Base-by-base conservation (phyloP, 2,888 invertebrate species). In the Watsonalla cultraria region DNA sequence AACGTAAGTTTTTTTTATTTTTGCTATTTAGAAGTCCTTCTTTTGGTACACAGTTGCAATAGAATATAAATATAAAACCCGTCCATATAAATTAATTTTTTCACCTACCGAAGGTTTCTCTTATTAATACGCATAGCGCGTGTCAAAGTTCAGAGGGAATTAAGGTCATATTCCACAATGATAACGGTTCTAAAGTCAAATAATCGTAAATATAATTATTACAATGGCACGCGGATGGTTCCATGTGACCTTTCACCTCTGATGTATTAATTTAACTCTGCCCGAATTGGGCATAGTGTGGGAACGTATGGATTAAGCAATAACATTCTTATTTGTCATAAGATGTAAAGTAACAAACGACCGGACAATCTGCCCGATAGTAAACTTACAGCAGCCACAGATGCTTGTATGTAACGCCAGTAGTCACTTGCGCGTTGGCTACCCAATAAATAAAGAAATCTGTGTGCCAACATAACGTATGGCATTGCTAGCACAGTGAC, bases 111-210 rank as follows among this genome's bases (percentile, higher is more conserved):
- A 42, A 42, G 11, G 11, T 42, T 24, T 42, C 42, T 42, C 11
- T 42, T 5, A 42, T 37, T 37, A 7, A 37, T 8, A 37, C 37
- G 37, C 42, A 42, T 11, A 42, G 11, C 11, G 70, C 58, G 57
- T 58, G 68, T 66, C 68, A 76, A 69, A 78, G 77, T 74, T 78
- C 72, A 73, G 61, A 55, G 58, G 60, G 68, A 76, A 81, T 80
- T 79, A 78, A 67, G 78, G 77, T 68, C 75, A 71, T 69, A 66
- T 67, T 68, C 64, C 56, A 72, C 65, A 72, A 72, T 69, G 63
- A 65, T 68, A 74, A 74, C 68, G 67, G 70, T 61, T 64, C 4
- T 57, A 64, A 61, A 64, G 66, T 56, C 61, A 64, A 70, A 72
- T 68, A 68, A 72, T 65, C 66, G 69, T 78, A 74, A 79, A 75